Evolutionary conservation across 2,888 invertebrate genomes (phyloP), one percentile per base, ranked within the genome.

Genomic region (Stenurella melanura): DNA sequence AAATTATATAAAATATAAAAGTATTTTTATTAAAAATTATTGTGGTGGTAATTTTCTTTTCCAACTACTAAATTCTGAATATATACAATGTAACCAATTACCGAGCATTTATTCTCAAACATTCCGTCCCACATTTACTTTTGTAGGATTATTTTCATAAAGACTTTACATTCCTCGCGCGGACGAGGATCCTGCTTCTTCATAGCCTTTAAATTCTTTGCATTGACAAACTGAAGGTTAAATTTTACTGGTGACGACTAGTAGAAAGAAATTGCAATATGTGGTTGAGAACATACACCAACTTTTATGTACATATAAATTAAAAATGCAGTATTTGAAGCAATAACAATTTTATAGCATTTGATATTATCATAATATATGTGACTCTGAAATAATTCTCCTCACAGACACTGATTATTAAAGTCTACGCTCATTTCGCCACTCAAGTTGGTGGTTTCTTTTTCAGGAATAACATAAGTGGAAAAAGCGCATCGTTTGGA

Each of bases 81-180:
- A 42, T 18, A 42, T 18, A 67, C 18, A 67, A 50, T 67, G n/a
- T 54, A 21, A 21, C 54, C 67, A 68, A 68, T 56, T 68, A 68
- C 19, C 30, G 54, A 54, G 30, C 30, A 30, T 54, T 68, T 56
- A 21, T 56, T 26, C 15, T 54, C 67, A 21, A 56, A 56, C 67
- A 68, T 68, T 68, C 56, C 67, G 56, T 56, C 67, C 56, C 67
- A 68, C 26, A 56, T 68, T 54, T 56, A 68, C 54, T 68, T 68
- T 68, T 68, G 67, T 68, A 26, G 67, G 50, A 56, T 26, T 68
- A 68, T 54, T 61, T 61, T 61, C 61, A 30, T 61, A 34, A 61
- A n/a, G 61, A 9, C 15, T 56, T 68, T 54, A 56, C 67, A 68
- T 68, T 68, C 67, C 56, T 54, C 9, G 26, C n/a, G 67, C 26